Evolutionary conservation across 1,140 invertebrate genomes (phyloP).

Genomic region (Helicoverpa zea): DNA sequence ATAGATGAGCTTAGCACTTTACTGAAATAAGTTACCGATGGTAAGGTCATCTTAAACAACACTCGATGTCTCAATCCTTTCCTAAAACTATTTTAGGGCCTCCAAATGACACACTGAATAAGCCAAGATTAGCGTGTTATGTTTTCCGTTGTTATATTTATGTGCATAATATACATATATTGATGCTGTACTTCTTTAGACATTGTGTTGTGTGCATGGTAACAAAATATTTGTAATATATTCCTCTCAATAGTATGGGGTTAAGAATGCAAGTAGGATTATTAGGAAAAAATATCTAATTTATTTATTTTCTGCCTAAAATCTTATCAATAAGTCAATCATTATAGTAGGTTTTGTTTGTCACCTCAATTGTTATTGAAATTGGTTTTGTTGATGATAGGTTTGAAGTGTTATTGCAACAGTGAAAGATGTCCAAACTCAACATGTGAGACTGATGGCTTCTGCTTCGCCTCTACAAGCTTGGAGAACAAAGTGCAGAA

Average conservation of each 20-base stretch:
- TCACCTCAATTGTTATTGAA: not conserved
- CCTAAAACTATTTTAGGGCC: not conserved
- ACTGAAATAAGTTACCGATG: not conserved
- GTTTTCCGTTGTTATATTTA: not conserved
- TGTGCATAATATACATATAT: not conserved
- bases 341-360: not conserved
- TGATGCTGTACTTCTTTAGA: not conserved
- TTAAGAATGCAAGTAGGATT: too few species aligned
- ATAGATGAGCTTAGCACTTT: not conserved
- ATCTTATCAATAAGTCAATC: not conserved
- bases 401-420: slow-evolving; percentile 82
- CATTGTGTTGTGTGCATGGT: too few species aligned
- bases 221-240: too few species aligned
- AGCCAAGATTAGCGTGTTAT: too few species aligned
- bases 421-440: slow-evolving; percentile 88
- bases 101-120: too few species aligned
- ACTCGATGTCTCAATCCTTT: not conserved
- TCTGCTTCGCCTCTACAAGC: slow-evolving; percentile 93
- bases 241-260: too few species aligned
- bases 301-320: too few species aligned
- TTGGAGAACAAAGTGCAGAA: slow-evolving; percentile 88
- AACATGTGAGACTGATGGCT: slow-evolving; percentile 95
- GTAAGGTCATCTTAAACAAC: not conserved
- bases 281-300: too few species aligned
- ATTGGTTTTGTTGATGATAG: slow-evolving; percentile 54